These are phyloP conservation scores for Neria commutata DNA, from an alignment of 2,888 invertebrate species.

Conservation along the genomic window DNA sequence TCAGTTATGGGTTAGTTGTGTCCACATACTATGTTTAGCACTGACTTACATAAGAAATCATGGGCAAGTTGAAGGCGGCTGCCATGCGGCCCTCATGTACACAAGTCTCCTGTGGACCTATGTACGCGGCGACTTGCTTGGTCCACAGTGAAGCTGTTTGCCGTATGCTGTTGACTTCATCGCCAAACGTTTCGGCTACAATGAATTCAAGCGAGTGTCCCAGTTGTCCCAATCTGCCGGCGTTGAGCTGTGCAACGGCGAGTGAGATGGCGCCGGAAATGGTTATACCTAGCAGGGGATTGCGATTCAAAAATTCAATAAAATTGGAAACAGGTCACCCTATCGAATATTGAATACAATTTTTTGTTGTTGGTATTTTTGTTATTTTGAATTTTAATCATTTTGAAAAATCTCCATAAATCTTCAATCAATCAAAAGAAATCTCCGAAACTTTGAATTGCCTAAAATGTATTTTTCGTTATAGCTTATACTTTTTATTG, in stretches of 20 bases:
- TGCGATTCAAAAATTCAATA: too few species aligned
- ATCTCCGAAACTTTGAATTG: too few species aligned
- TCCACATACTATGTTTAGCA: not conserved
- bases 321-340: too few species aligned
- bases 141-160: constrained; percentile 86
- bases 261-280: constrained; percentile 84
- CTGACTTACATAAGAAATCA: constrained; percentile 92
- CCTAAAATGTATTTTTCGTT: too few species aligned
- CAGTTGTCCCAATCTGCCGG: constrained; percentile 64
- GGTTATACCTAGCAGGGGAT: constrained; percentile 66
- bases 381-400: too few species aligned
- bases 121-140: constrained; percentile 82
- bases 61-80: constrained; percentile 90
- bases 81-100: constrained; percentile 93
- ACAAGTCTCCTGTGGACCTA: constrained; percentile 84
- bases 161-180: constrained; percentile 84
- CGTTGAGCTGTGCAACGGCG: constrained; percentile 83
- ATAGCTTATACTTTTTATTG: not conserved
- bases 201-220: constrained; percentile 80
- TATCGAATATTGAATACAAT: too few species aligned
- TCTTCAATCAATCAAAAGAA: too few species aligned
- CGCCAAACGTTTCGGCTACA: constrained; percentile 89
- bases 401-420: too few species aligned
- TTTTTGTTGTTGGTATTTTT: too few species aligned
- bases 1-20: not conserved